Percentiles rank a stretch among this genome's conserved stretches.
Conservation (phyloP, 2,888 invertebrate genomes). For the Melipona bicolor region DNA sequence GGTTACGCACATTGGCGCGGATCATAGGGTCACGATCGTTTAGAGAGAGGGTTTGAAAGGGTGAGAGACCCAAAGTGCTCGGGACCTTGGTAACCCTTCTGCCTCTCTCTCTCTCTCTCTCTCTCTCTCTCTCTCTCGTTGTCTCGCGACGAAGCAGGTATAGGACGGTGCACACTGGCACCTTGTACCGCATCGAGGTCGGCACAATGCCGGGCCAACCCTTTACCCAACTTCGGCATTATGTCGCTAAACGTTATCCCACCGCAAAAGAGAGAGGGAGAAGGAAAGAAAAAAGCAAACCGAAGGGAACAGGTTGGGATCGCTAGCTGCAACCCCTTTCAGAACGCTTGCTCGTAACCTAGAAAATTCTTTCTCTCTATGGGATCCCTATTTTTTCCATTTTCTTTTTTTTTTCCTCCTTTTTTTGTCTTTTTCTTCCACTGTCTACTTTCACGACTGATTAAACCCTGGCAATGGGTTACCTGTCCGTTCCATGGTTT, state of each 20-base stretch:
- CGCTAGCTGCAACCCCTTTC: conserved; percentile 51
- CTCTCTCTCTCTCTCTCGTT: conserved; percentile 14
- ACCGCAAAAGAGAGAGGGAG: conserved; percentile 42
- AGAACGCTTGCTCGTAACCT: conserved; percentile 40
- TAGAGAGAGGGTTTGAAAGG: conserved; percentile 63
- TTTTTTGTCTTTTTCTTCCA: not conserved
- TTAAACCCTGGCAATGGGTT: conserved; percentile 9
- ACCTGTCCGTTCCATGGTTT: conserved; percentile 23
- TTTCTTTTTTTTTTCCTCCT: not conserved
- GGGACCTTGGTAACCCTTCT: conserved; percentile 68
- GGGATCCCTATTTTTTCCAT: conserved; percentile 18
- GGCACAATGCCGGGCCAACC: conserved; percentile 73
- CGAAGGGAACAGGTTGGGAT: conserved; percentile 65
- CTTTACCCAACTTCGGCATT: conserved; percentile 74
- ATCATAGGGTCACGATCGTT: conserved; percentile 61
- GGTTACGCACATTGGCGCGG: conserved; percentile 59
- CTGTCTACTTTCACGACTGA: conserved; percentile 8
- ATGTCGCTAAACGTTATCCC: conserved; percentile 77
- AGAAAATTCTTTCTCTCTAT: conserved; percentile 53
- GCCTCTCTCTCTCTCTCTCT: not conserved
- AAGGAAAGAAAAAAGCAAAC: conserved; percentile 46
- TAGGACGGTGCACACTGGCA: conserved; percentile 61
- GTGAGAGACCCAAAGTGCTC: conserved; percentile 57
- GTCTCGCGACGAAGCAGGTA: conserved; percentile 67
- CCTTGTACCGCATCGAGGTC: conserved; percentile 53